Evolutionary conservation across 2,888 invertebrate species (phyloP), one percentile per base, ranked within the genome.

Genomic region (Monoplex corrugatus): DNA sequence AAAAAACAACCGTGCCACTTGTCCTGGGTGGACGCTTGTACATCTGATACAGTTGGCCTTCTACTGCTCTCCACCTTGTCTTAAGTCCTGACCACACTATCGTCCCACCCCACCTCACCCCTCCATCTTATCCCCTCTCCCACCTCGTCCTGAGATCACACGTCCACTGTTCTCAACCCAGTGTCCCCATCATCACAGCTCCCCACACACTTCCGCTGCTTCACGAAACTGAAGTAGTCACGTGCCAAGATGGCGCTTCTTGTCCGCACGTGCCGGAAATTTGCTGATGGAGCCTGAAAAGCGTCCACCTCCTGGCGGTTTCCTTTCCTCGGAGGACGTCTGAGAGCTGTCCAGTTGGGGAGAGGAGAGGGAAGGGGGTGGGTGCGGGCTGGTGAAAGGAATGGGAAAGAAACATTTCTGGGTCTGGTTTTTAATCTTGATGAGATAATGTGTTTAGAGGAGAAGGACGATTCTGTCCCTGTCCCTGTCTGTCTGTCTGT

Each of bases 261-360:
- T 40, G 50, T 10, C 43, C 28, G 44, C 88, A 82, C 88, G 83
- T 83, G 88, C 82, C 88, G 88, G 88, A 88, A 88, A 83, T 88
- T 82, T 82, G 50, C 88, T 88, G 88, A 83, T 88, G 88, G 83
- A 57, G 63, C 68, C 80, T 88, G 88, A 88, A 88, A 88, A 82
- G 88, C 32, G 16, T 5, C 72, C 87, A 43, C 88, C 83, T 83
- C 68, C 83, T 45, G 83, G 32, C 32, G 43, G 44, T 43, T 88
- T 87, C 87, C 88, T 83, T 57, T 84, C 45, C n/a, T 23, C 5
- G 38, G 32, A 57, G 50, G 6, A 84, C 38, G 84, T 57, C 45
- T 35, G 84, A 35, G 57, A 84, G 57, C 32, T 57, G 45, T 10
- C 40, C 8, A 32, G 84, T 3, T 23, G 43, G 78, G 28, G 43